A percentile compares a stretch with the other conserved stretches of the same genome.
Conservation (phyloP, 2,113 vertebrate genomes). For the Stictonetta naevosa region DNA sequence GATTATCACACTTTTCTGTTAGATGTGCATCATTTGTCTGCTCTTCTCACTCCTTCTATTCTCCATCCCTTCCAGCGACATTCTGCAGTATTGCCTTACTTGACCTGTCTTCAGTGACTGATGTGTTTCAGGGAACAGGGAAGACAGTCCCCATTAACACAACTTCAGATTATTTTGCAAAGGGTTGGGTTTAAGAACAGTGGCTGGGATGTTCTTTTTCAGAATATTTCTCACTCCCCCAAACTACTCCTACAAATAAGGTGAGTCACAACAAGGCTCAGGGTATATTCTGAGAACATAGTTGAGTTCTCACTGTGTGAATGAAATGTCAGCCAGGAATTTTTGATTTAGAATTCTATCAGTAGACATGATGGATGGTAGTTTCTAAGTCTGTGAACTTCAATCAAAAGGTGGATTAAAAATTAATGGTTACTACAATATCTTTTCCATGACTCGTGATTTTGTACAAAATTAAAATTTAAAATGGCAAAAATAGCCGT, state of each 20-base stretch:
- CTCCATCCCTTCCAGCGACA: neutral
- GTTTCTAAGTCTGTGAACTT: neutral
- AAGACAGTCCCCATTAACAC: neutral
- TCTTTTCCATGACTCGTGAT: neutral
- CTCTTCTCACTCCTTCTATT: neutral
- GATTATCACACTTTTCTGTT: neutral
- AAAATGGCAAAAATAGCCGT: neutral
- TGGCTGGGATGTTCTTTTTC: neutral
- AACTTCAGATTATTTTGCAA: neutral
- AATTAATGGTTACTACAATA: neutral
- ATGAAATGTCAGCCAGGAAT: neutral
- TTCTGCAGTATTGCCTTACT: neutral
- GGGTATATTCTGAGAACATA: neutral
- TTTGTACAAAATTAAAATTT: neutral
- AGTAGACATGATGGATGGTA: neutral
- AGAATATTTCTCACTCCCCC: neutral
- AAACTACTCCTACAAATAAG: neutral
- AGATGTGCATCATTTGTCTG: neutral
- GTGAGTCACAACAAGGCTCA: neutral
- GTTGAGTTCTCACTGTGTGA: neutral
- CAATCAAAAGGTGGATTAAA: slow-evolving; percentile 12
- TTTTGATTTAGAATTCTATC: neutral
- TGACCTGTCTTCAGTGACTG: neutral
- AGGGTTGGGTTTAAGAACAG: neutral
- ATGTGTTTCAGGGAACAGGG: neutral